Base-by-base conservation (phyloP, 2,797 vertebrate genomes). In the Coluber constrictor region DNA sequence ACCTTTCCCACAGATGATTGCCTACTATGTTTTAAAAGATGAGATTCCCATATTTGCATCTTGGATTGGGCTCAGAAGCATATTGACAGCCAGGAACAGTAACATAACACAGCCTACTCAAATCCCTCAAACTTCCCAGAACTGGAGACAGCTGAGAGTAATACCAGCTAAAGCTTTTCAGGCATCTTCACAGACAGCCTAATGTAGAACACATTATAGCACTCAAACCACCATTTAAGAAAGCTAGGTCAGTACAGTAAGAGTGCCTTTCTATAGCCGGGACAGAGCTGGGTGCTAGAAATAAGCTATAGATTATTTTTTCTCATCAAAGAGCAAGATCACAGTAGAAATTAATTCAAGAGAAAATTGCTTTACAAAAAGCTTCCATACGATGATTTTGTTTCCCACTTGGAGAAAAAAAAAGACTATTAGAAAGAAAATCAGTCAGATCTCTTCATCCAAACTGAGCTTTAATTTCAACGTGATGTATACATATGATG, bases 401-500 rank as follows among this genome's bases (percentile, higher is more conserved):
- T 47, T 54, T 20, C 47, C 23, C 13, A 18, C 32, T 79, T 79
- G 37, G 54, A 32, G 70, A 7, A 3, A 57, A 74, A 90, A 57
- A 57, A 10, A 9, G 27, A 54, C 25, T 57, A 4, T 43, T 79
- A 37, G 70, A 83, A 57, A 79, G 43, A 18, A 4, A 32, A 29
- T 18, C 9, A 16, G 23, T 32, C 12, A 43, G 16, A 59, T 83
- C 54, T 70, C 29, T 32, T 87, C 90, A 90, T 59, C 3, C 86
- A 70, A 20, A 23, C 37, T 23, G 9, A 9, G 83, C 92, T 90
- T 93, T 95, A 88, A 51, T 37, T 90, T 95, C 87, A 94, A 25
- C 43, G 90, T 90, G 91, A 93, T 60, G n/a, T 32, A 92, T 92
- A 93, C 93, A 86, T 55, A 57, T 20, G 9, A 93, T 89, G 87